Conservation (phyloP, 30 jellyfish, hydroid and myxozoan species). For the Cassiopea andromeda region DNA sequence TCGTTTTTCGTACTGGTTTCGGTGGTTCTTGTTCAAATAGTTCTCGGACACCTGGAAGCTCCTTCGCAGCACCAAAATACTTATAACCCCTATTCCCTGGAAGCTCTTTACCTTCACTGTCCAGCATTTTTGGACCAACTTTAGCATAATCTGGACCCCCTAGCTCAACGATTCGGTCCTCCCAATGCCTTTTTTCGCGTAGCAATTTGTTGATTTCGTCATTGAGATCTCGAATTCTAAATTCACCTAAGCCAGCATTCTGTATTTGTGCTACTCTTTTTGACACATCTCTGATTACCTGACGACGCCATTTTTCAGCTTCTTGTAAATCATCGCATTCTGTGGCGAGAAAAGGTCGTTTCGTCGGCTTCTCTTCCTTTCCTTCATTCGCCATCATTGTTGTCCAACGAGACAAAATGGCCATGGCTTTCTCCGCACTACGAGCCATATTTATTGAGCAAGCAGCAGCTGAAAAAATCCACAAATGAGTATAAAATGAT, state of each 20-base stretch:
- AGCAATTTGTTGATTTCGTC: conserved; percentile 95
- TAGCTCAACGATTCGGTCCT: conserved; percentile 89
- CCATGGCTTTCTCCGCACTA: conserved; percentile 99
- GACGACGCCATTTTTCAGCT: conserved; percentile 97
- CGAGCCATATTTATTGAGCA: conserved; percentile 67
- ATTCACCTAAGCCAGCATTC: conserved; percentile 99
- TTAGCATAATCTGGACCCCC: conserved; percentile 98
- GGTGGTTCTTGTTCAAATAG: conserved; percentile 98
- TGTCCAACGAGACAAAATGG: conserved; percentile 99
- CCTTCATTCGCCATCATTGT: conserved; percentile 91
- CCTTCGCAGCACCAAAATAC: conserved; percentile 98
- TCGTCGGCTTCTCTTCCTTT: conserved; percentile 71
- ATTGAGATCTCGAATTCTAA: conserved; percentile 92
- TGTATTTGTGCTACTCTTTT: conserved; percentile 97
- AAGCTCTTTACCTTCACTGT: conserved; percentile 95
- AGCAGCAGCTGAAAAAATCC: background rate
- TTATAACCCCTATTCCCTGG: conserved; percentile 97
- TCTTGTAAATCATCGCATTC: conserved; percentile 87
- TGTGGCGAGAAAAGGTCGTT: conserved; percentile 94
- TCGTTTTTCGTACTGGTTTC: conserved; percentile 86
- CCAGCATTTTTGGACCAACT: conserved; percentile 95
- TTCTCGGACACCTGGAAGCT: conserved; percentile 99
- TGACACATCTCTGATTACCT: conserved; percentile 87
- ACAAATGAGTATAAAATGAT: background rate
- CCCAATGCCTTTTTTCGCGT: conserved; percentile 97